phyloP scores from a whole-genome alignment of 2,888 invertebrate species.

The Ligdia adustata region DNA sequence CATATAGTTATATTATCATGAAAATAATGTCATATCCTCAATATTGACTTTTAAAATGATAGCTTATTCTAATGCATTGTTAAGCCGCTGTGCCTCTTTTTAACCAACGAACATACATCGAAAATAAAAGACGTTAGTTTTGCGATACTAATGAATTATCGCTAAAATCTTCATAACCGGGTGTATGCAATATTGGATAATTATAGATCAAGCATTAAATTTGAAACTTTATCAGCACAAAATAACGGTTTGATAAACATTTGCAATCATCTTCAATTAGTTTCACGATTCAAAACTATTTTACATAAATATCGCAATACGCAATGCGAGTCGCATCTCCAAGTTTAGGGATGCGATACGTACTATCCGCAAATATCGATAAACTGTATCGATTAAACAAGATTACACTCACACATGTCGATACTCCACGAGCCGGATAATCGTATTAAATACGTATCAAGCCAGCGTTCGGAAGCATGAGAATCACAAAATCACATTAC shows the following conservation, averaged over 20 bases:
- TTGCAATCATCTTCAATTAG: conserved; percentile 21
- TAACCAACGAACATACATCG: too few species aligned
- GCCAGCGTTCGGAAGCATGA: conserved; percentile 33
- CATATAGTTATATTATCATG: too few species aligned
- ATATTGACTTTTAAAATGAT: too few species aligned
- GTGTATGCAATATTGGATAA: too few species aligned
- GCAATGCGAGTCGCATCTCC: conserved; percentile 11
- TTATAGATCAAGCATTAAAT: too few species aligned
- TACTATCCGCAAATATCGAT: conserved; percentile 24
- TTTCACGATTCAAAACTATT: conserved; percentile 23
- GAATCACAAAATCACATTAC: conserved; percentile 44
- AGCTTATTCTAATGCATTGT: too few species aligned
- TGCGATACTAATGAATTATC: too few species aligned
- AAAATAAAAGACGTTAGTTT: too few species aligned
- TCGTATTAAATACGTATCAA: conserved; percentile 41
- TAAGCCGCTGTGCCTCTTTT: too few species aligned
- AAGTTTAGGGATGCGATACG: conserved; percentile 34
- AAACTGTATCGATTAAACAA: conserved; percentile 40
- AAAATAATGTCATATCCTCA: too few species aligned
- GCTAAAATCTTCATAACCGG: too few species aligned
- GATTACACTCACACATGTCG: conserved; percentile 33
- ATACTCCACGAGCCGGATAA: conserved; percentile 33
- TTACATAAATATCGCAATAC: conserved; percentile 23
- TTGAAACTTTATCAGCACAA: neutral
- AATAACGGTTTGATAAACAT: conserved; percentile 7